These are phyloP conservation scores for Sanderia malayensis DNA, from an alignment of 30 jellyfish, hydroid and myxozoan genomes.

Conservation along the genomic window DNA sequence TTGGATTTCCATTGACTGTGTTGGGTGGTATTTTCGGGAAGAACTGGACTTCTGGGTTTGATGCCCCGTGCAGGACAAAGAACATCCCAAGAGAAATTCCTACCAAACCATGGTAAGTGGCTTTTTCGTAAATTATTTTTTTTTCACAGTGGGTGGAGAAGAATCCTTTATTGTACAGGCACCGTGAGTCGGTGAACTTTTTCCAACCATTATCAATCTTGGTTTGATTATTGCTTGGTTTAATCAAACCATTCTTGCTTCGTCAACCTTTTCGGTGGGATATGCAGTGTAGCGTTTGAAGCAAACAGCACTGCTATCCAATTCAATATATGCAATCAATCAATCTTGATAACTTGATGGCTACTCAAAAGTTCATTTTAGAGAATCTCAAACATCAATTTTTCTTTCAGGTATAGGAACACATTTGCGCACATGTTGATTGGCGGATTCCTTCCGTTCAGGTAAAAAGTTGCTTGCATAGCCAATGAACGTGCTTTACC, in stretches of 20 bases:
- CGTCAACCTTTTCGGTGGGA: not conserved
- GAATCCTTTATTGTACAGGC: too few relatives aligned
- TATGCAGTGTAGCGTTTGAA: not conserved
- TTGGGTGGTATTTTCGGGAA: slow-evolving; percentile 95
- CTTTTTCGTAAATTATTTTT: not conserved
- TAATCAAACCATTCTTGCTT: not conserved
- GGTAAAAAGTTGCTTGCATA: too few relatives aligned
- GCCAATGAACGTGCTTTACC: too few relatives aligned
- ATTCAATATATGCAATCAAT: too few relatives aligned
- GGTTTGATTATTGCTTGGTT: too few relatives aligned
- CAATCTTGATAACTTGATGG: too few relatives aligned
- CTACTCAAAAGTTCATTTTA: slow-evolving; percentile 3
- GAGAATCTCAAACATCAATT: too few relatives aligned
- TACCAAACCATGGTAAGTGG: slow-evolving; percentile 78
- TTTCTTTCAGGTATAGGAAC: slow-evolving; percentile 75
- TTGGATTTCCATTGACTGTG: slow-evolving; percentile 92
- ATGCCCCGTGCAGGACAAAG: slow-evolving; percentile 97
- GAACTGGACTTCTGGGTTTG: slow-evolving; percentile 92
- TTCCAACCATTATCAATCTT: too few relatives aligned
- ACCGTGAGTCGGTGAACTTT: too few relatives aligned
- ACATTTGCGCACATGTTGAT: slow-evolving; percentile 71
- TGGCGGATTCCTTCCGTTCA: slow-evolving; percentile 95
- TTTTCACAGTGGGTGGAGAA: not conserved
- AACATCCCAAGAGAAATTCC: slow-evolving; percentile 94
- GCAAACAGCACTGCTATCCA: too few relatives aligned